These are phyloP conservation scores for Bombus terrestris DNA, from an alignment of 1,140 invertebrate species.

Conservation along the genomic window DNA sequence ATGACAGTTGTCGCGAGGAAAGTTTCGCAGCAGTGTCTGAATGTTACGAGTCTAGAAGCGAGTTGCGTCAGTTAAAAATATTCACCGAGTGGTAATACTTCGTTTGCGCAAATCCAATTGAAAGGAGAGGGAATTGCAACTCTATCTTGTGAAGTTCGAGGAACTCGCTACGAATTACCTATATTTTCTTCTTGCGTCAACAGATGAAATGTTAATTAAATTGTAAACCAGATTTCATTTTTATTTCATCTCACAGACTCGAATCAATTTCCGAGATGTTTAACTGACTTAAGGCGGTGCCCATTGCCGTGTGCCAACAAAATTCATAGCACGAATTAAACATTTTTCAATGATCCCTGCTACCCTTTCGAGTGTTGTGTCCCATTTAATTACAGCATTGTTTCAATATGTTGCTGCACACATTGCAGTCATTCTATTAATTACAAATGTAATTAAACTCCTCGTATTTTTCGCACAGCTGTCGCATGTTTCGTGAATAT, in stretches of 20 bases:
- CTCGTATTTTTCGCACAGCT: slow-evolving; percentile 2
- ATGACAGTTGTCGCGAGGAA: neutral
- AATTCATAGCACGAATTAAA: too few relatives aligned
- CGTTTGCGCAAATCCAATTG: slow-evolving; percentile 7
- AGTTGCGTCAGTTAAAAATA: slow-evolving; percentile 22
- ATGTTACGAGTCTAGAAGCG: neutral
- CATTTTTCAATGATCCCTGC: neutral
- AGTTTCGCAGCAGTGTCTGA: neutral
- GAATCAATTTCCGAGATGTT: slow-evolving; percentile 11
- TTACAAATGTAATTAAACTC: slow-evolving; percentile 30
- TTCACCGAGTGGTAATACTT: neutral
- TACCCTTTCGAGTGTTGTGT: accelerated
- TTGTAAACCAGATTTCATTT: slow-evolving; percentile 36
- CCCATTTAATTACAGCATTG: neutral
- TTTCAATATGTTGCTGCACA: neutral
- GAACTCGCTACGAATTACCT: neutral
- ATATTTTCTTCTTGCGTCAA: neutral
- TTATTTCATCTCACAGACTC: slow-evolving; percentile 28
- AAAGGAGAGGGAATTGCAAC: neutral
- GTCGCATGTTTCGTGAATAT: neutral
- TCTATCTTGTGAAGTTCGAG: slow-evolving; percentile 6
- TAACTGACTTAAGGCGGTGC: neutral
- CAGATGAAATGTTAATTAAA: slow-evolving; percentile 46
- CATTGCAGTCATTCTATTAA: neutral
- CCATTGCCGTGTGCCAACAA: too few relatives aligned